Evolutionary conservation across 2,888 invertebrate genomes (phyloP).

Genomic region (Amblyjoppa proteus): DNA sequence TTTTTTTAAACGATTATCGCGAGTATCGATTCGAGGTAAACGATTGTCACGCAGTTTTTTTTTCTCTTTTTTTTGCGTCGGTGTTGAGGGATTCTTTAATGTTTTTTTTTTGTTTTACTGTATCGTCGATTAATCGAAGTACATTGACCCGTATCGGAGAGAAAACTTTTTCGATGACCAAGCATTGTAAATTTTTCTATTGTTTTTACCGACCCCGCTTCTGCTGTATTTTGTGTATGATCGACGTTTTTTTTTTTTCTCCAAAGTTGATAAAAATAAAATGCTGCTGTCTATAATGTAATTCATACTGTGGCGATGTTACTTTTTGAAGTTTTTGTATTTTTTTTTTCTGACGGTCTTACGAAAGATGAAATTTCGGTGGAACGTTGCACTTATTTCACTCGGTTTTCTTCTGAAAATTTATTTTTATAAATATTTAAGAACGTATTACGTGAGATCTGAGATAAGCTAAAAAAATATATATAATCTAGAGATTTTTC

Average conservation of each 20-base stretch:
- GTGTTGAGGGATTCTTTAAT: slow-evolving; percentile 12
- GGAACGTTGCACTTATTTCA: too few species aligned
- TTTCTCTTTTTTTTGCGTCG: background rate
- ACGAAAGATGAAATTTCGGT: too few species aligned
- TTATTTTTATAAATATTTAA: too few species aligned
- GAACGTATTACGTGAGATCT: too few species aligned
- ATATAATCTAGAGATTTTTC: too few species aligned
- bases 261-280: slow-evolving; percentile 43
- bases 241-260: slow-evolving; percentile 31
- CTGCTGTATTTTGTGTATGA: slow-evolving; percentile 32
- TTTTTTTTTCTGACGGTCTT: background rate
- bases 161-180: slow-evolving; percentile 1
- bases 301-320: slow-evolving; percentile 25
- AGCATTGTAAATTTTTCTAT: slow-evolving; percentile 29
- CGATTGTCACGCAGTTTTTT: background rate
- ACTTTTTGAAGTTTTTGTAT: slow-evolving; percentile 6
- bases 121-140: background rate
- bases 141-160: background rate
- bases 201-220: slow-evolving; percentile 5
- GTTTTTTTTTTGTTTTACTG: background rate
- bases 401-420: too few species aligned
- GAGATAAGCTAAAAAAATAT: too few species aligned
- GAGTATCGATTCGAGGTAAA: background rate
- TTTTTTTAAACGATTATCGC: background rate
- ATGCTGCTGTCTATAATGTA: slow-evolving; percentile 46